A percentile compares a stretch with the other conserved stretches of the same genome.
phyloP scores from a whole-genome alignment of 2,797 vertebrate genomes.

The Tarsius wallacei region DNA sequence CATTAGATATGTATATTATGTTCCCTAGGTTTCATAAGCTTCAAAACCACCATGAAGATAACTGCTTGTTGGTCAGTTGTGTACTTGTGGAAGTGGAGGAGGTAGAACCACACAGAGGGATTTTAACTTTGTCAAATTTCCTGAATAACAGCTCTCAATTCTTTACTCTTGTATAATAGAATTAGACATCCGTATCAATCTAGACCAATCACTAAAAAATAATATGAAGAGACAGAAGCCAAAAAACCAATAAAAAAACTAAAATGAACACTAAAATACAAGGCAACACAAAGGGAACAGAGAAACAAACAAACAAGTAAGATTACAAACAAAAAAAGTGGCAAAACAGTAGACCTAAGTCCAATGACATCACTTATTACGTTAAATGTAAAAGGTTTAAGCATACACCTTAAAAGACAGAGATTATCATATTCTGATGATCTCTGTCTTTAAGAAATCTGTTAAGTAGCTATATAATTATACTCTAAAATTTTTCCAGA shows the following conservation, averaged over 20 bases:
- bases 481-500: neutral
- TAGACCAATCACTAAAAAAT: neutral
- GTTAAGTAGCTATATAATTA: neutral
- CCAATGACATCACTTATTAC: neutral
- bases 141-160: neutral
- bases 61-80: neutral
- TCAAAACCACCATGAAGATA: neutral
- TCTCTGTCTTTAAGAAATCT: neutral
- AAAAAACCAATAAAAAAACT: neutral
- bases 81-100: fast-evolving
- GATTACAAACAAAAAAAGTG: neutral
- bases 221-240: neutral
- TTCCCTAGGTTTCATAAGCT: neutral
- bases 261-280: neutral
- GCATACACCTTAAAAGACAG: neutral
- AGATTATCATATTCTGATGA: neutral
- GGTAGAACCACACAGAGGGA: neutral
- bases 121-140: neutral
- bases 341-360: neutral
- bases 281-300: neutral
- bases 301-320: neutral
- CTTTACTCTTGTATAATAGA: neutral
- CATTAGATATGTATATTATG: neutral
- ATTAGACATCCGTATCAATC: neutral
- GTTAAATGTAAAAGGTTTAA: constrained; percentile 29